A percentile compares a stretch with the other conserved stretches of the same genome.
These are phyloP conservation scores for Drosophila melanosoma DNA, from an alignment of 2,888 invertebrate species.

Conservation along the genomic window DNA sequence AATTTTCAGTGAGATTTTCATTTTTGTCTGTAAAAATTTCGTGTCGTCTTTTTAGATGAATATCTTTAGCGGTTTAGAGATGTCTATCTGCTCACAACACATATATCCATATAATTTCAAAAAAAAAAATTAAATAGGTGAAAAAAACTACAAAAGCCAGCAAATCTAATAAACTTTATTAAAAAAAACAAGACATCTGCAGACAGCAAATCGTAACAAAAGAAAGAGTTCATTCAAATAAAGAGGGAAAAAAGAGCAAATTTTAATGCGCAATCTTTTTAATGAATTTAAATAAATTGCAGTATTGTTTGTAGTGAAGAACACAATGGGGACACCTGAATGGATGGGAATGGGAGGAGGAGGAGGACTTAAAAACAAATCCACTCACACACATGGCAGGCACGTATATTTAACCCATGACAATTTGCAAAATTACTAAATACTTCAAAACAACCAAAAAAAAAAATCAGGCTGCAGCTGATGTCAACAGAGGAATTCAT, in stretches of 20 bases:
- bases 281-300: constrained; percentile 72
- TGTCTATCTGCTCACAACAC: background rate
- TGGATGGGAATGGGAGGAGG: background rate
- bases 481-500: constrained; percentile 17
- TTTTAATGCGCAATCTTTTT: constrained; percentile 24
- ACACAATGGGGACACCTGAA: constrained; percentile 9
- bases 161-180: background rate
- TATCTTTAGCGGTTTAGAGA: background rate
- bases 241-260: constrained; percentile 5
- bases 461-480: constrained; percentile 12
- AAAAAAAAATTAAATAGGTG: too few relatives aligned
- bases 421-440: constrained; percentile 71
- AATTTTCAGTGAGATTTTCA: background rate
- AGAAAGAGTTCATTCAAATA: constrained; percentile 13
- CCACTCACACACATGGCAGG: constrained; percentile 40
- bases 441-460: constrained; percentile 18
- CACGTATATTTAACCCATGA: constrained; percentile 59
- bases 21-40: background rate
- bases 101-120: too few relatives aligned
- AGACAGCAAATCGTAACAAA: constrained; percentile 2
- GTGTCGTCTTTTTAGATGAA: background rate
- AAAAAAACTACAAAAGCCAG: background rate
- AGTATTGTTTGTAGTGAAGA: constrained; percentile 28
- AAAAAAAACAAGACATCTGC: background rate
- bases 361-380: constrained; percentile 16